phyloP scores from a whole-genome alignment of 2,888 invertebrate genomes.

The Eupithecia subfuscata region DNA sequence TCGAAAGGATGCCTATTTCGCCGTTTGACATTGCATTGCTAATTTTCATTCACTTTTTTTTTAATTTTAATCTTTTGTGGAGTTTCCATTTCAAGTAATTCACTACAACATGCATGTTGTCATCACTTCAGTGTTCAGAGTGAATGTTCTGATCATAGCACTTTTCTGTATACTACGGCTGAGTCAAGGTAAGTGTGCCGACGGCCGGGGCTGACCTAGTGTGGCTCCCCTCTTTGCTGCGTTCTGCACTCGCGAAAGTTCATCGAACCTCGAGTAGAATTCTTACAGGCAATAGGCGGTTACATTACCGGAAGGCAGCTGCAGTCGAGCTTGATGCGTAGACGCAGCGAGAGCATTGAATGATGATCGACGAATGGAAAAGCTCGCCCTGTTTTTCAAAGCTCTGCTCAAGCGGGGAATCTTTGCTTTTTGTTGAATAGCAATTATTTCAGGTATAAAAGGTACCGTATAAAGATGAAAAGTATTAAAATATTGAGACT shows the following conservation, averaged over 20 bases:
- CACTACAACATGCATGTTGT: neutral
- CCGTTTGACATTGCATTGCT: neutral
- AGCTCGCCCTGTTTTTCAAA: conserved; percentile 17
- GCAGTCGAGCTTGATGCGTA: conserved; percentile 59
- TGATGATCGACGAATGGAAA: conserved; percentile 22
- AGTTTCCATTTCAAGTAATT: neutral
- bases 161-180: conserved; percentile 15
- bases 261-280: conserved; percentile 80
- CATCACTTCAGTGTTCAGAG: neutral
- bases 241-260: conserved; percentile 83
- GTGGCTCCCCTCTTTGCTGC: conserved; percentile 76
- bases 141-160: conserved; percentile 14
- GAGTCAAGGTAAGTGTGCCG: conserved; percentile 84
- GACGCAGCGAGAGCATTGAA: conserved; percentile 21
- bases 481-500: neutral
- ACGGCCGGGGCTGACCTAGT: conserved; percentile 82
- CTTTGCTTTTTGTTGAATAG: neutral
- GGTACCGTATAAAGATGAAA: neutral
- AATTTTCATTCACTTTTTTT: neutral
- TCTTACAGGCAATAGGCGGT: conserved; percentile 81
- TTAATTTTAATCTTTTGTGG: neutral
- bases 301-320: conserved; percentile 82
- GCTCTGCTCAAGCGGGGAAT: neutral
- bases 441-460: neutral
- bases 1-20: neutral